phyloP scores from a whole-genome alignment of 2,113 vertebrate species.

The Indicator maculatus region DNA sequence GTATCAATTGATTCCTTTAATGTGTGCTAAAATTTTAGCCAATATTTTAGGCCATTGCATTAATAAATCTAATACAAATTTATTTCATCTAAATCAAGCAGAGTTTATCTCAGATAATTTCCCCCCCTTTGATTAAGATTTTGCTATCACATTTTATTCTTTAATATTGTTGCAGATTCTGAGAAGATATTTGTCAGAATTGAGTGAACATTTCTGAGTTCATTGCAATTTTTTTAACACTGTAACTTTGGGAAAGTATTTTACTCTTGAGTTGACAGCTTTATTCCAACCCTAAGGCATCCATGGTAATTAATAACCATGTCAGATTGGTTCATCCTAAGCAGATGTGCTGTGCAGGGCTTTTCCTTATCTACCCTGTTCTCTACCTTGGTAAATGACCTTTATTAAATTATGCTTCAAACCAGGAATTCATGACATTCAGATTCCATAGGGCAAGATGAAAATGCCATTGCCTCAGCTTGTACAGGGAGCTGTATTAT shows the following conservation, averaged over 20 bases:
- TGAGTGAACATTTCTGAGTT: neutral
- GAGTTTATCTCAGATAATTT: neutral
- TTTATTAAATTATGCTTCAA: conserved; percentile 57
- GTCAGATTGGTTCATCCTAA: conserved; percentile 28
- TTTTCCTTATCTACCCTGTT: conserved; percentile 42
- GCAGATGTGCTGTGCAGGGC: conserved; percentile 36
- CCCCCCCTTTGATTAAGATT: neutral
- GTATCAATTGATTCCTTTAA: neutral
- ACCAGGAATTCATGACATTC: conserved; percentile 35
- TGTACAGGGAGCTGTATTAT: neutral
- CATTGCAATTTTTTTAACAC: neutral
- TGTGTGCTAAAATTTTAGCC: neutral
- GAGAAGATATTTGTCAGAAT: neutral
- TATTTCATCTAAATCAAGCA: neutral
- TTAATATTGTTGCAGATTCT: neutral
- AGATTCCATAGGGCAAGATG: conserved; percentile 26
- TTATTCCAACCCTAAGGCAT: conserved; percentile 56
- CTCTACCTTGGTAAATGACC: conserved; percentile 44
- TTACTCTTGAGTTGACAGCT: conserved; percentile 28
- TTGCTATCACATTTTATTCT: neutral
- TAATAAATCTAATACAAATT: neutral
- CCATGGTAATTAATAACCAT: conserved; percentile 59
- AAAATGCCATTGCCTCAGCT: conserved; percentile 2
- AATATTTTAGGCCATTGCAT: neutral
- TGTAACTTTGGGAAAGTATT: conserved; percentile 9